phyloP scores from a whole-genome alignment of 2,113 vertebrate genomes.

The Notothenia coriiceps region DNA sequence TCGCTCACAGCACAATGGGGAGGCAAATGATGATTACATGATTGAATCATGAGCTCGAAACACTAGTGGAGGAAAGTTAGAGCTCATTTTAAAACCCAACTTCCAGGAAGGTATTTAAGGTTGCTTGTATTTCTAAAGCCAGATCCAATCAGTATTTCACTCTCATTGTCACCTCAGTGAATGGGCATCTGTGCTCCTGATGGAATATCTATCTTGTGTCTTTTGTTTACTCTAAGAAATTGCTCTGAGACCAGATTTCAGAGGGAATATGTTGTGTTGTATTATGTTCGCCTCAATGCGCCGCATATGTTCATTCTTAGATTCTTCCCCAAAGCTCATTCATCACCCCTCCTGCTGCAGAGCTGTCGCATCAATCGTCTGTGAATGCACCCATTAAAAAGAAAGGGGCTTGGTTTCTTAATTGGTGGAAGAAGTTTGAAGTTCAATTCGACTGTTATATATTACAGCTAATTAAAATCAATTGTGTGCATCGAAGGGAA shows the following conservation, averaged over 20 bases:
- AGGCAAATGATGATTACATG: conserved; percentile 71
- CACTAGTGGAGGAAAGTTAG: neutral
- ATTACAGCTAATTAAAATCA: conserved; percentile 49
- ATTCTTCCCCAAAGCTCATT: conserved; percentile 23
- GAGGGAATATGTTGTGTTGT: neutral
- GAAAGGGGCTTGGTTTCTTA: conserved; percentile 1
- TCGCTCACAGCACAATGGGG: conserved; percentile 34
- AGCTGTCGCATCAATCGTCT: conserved; percentile 16
- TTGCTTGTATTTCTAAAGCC: neutral
- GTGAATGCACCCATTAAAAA: neutral
- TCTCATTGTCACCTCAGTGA: neutral
- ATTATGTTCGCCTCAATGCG: neutral
- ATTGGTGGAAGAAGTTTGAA: conserved; percentile 21
- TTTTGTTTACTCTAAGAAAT: conserved; percentile 18
- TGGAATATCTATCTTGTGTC: neutral
- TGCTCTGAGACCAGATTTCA: neutral
- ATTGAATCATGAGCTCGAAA: conserved; percentile 60
- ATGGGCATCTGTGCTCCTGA: neutral
- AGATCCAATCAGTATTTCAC: too few relatives aligned
- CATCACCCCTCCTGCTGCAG: conserved; percentile 15
- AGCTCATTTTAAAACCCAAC: conserved; percentile 31
- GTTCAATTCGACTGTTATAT: conserved; percentile 3
- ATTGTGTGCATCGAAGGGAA: conserved; percentile 10
- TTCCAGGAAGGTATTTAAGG: neutral
- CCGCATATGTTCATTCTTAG: conserved; percentile 9